These are phyloP conservation scores for Lasioglossum figueresi DNA, from an alignment of 2,888 invertebrate genomes.

Conservation along the genomic window DNA sequence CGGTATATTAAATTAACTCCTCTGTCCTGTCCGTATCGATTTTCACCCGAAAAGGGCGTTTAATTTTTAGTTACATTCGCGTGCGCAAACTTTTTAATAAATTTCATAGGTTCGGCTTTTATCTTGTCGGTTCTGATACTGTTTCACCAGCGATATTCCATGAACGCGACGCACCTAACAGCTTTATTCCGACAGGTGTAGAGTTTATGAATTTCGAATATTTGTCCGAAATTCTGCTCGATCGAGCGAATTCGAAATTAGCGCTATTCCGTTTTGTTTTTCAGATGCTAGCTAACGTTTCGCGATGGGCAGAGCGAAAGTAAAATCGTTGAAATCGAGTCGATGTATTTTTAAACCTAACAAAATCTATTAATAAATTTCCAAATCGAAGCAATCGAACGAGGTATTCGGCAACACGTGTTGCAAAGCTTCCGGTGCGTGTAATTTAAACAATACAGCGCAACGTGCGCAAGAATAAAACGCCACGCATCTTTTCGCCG, in stretches of 20 bases:
- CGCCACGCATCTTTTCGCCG: background rate
- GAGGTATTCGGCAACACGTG: background rate
- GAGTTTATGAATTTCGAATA: constrained; percentile 5
- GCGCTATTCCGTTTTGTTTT: background rate
- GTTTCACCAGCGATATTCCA: background rate
- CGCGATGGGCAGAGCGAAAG: background rate
- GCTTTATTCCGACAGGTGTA: constrained; percentile 5
- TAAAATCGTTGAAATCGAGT: too few relatives aligned
- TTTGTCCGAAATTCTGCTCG: background rate
- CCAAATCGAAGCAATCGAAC: background rate
- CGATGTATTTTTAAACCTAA: background rate
- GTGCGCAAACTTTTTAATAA: constrained; percentile 3
- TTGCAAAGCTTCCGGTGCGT: background rate
- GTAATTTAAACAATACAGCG: background rate
- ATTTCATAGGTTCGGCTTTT: background rate
- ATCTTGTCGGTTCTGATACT: background rate
- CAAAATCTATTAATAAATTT: background rate
- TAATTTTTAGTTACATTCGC: background rate
- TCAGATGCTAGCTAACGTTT: background rate
- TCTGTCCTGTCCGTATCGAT: background rate
- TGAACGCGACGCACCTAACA: background rate
- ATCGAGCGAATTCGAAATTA: background rate
- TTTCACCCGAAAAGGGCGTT: background rate
- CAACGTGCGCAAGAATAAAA: background rate
- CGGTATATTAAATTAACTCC: constrained; percentile 1